These are phyloP conservation scores for Ctenodactylus gundi DNA, from an alignment of 2,113 vertebrate species.

Conservation along the genomic window DNA sequence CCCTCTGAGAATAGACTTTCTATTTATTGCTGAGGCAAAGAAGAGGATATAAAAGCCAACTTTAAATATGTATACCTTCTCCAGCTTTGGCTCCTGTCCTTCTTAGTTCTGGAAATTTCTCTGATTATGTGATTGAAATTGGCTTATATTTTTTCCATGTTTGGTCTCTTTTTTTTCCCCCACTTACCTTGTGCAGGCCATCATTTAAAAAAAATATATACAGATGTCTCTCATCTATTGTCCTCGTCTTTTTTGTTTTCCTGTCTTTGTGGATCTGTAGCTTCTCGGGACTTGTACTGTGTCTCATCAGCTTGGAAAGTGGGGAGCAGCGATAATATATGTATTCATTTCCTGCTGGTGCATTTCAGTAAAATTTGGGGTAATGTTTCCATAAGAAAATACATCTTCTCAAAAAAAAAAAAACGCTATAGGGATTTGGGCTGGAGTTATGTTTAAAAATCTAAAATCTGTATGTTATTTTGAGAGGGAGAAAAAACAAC, in stretches of 20 bases:
- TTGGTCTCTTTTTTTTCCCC: not conserved
- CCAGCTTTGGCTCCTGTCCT: not conserved
- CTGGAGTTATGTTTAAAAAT: not conserved
- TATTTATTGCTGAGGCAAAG: not conserved
- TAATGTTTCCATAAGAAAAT: not conserved
- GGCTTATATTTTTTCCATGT: not conserved
- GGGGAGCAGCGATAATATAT: not conserved
- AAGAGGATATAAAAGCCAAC: not conserved
- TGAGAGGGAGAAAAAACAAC: not conserved
- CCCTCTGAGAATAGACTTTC: conserved; percentile 17
- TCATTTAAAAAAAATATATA: not conserved
- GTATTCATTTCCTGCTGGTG: not conserved
- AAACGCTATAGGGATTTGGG: not conserved
- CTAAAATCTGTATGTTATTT: not conserved
- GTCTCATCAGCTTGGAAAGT: not conserved
- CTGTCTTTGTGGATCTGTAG: not conserved
- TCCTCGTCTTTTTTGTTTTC: not conserved
- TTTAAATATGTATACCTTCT: not conserved
- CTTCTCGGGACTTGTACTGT: not conserved
- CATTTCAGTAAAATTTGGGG: not conserved
- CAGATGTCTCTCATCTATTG: not conserved
- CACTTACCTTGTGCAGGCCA: not conserved
- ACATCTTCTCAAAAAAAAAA: not conserved
- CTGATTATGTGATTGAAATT: not conserved
- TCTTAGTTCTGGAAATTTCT: not conserved